phyloP scores from a whole-genome alignment of 2,888 invertebrate species.

The Napeogenes inachia region DNA sequence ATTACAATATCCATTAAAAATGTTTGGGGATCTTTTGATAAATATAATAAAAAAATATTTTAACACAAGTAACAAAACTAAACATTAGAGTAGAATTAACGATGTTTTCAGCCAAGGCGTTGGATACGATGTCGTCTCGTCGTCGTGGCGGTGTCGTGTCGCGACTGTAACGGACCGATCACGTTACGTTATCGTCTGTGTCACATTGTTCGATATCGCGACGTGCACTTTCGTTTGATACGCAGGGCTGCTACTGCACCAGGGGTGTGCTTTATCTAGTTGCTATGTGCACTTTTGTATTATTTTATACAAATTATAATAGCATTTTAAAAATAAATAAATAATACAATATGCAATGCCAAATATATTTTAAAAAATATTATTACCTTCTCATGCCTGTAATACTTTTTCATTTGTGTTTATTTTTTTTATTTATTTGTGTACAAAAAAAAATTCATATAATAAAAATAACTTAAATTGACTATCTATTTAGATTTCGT shows the following conservation, averaged over 20 bases:
- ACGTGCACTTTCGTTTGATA: conserved; percentile 61
- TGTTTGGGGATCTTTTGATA: no score
- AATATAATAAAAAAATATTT: no score
- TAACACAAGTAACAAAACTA: no score
- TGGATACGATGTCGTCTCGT: conserved; percentile 1
- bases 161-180: conserved; percentile 38
- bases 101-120: background rate
- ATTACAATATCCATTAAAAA: no score
- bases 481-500: no score
- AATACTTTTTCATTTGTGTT: no score
- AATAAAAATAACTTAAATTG: no score
- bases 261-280: background rate
- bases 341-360: background rate
- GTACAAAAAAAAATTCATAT: no score
- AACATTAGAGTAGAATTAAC: no score
- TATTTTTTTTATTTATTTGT: no score
- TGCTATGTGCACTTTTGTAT: conserved; percentile 8
- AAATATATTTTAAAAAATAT: background rate
- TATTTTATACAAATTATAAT: background rate
- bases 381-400: no score
- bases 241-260: conserved; percentile 25
- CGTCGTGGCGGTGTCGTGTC: conserved; percentile 20
- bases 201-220: conserved; percentile 63
- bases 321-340: no score
- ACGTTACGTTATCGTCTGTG: conserved; percentile 56